These are phyloP conservation scores for Drosophila anceps DNA, from an alignment of 2,888 invertebrate genomes.

Conservation along the genomic window DNA sequence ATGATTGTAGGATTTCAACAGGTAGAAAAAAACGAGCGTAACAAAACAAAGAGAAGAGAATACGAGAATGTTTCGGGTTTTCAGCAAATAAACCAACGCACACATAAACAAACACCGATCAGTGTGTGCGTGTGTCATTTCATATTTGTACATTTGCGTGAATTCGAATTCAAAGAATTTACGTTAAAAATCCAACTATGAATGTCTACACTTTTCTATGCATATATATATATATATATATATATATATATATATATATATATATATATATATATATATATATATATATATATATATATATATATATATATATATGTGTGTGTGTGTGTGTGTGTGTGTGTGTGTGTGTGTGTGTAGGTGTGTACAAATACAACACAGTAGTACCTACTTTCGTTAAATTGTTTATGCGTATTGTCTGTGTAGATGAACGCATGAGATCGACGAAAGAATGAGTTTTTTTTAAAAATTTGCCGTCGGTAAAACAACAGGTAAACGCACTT, in stretches of 20 bases:
- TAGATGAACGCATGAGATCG: neutral
- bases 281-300: neutral
- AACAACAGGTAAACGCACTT: constrained; percentile 29
- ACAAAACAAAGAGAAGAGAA: constrained; percentile 52
- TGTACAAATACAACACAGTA: neutral
- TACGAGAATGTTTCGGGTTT: constrained; percentile 58
- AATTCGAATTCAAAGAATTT: constrained; percentile 13
- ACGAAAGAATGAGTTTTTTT: neutral
- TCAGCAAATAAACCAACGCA: constrained; percentile 35
- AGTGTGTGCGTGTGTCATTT: neutral
- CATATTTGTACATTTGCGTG: constrained; percentile 11
- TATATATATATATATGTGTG: neutral
- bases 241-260: neutral
- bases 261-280: too few relatives aligned
- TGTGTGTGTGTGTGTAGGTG: neutral
- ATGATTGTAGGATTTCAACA: constrained; percentile 77
- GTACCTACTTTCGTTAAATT: constrained; percentile 18
- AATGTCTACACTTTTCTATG: neutral
- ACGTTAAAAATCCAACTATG: neutral
- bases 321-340: too few relatives aligned
- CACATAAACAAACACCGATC: constrained; percentile 20
- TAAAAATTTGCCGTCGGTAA: constrained; percentile 34
- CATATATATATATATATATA: neutral
- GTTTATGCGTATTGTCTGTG: neutral
- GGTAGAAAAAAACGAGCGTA: constrained; percentile 61